Evolutionary conservation across 2,113 vertebrate genomes (phyloP).

Genomic region (Lepidothrix coronata): DNA sequence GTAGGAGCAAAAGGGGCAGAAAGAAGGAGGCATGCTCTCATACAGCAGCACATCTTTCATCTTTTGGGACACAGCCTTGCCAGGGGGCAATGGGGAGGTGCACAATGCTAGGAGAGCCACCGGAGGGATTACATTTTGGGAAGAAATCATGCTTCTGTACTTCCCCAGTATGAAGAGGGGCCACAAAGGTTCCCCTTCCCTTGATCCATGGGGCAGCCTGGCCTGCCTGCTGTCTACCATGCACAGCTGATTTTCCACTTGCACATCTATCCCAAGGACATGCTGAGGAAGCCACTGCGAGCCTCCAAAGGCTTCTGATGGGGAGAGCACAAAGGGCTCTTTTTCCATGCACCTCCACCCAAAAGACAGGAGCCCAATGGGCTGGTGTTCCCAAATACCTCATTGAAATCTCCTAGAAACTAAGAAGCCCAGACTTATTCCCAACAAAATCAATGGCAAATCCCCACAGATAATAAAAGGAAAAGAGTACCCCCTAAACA

Average conservation of each 20-base stretch:
- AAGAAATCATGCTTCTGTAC: not conserved
- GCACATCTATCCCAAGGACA: not conserved
- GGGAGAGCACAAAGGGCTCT: not conserved
- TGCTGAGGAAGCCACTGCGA: rapidly evolving
- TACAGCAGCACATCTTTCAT: not conserved
- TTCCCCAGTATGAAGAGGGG: not conserved
- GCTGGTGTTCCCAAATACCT: not conserved
- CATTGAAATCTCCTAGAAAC: not conserved
- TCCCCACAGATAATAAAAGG: not conserved
- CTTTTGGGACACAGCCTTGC: not conserved
- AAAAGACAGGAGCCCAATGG: rapidly evolving
- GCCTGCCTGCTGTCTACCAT: not conserved
- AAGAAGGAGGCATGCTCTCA: not conserved
- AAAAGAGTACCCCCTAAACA: not conserved
- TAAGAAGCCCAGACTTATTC: not conserved
- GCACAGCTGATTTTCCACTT: not conserved
- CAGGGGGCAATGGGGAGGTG: not conserved
- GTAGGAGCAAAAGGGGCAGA: not conserved
- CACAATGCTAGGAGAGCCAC: rapidly evolving
- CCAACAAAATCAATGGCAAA: not conserved
- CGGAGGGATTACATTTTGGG: rapidly evolving
- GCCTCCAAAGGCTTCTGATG: not conserved
- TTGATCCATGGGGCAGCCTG: not conserved
- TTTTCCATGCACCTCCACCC: not conserved
- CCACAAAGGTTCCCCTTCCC: not conserved